Evolutionary conservation across 1,140 invertebrate genomes (phyloP).

Genomic region (Linepithema humile): DNA sequence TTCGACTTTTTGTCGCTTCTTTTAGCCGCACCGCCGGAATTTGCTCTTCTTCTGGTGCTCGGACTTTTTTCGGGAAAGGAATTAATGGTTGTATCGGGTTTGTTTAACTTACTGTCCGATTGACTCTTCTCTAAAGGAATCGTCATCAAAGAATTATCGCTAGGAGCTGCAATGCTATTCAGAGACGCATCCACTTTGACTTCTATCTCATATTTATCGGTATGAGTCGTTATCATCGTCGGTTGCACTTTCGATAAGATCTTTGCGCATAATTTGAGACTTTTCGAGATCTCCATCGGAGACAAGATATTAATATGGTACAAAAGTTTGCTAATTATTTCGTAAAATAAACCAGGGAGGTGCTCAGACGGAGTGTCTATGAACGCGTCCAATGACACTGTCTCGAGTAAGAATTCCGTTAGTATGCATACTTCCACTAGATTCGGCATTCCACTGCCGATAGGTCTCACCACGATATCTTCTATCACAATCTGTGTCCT

Average conservation of each 20-base stretch:
- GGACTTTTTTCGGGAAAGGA: constrained; percentile 76
- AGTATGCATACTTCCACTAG: constrained; percentile 89
- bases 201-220: constrained; percentile 70
- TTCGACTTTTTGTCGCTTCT: constrained; percentile 81
- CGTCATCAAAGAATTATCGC: constrained; percentile 72
- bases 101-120: constrained; percentile 87
- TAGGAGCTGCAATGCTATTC: constrained; percentile 19
- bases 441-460: constrained; percentile 87
- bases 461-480: constrained; percentile 81
- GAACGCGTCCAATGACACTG: constrained; percentile 92
- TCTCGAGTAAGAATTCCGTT: constrained; percentile 92
- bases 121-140: constrained; percentile 87
- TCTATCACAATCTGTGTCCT: constrained; percentile 66
- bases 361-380: constrained; percentile 92
- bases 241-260: constrained; percentile 92
- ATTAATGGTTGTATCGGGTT: constrained; percentile 76
- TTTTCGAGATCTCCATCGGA: constrained; percentile 87
- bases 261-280: constrained; percentile 89
- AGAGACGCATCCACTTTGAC: constrained; percentile 56
- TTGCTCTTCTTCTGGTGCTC: constrained; percentile 80
- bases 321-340: constrained; percentile 87
- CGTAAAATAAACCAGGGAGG: constrained; percentile 89
- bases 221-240: constrained; percentile 78
- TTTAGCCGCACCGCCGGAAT: constrained; percentile 80
- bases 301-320: constrained; percentile 86